Base-by-base conservation (phyloP, 92 coral and sea anemone genomes). In the Anthopleura xanthogrammica region DNA sequence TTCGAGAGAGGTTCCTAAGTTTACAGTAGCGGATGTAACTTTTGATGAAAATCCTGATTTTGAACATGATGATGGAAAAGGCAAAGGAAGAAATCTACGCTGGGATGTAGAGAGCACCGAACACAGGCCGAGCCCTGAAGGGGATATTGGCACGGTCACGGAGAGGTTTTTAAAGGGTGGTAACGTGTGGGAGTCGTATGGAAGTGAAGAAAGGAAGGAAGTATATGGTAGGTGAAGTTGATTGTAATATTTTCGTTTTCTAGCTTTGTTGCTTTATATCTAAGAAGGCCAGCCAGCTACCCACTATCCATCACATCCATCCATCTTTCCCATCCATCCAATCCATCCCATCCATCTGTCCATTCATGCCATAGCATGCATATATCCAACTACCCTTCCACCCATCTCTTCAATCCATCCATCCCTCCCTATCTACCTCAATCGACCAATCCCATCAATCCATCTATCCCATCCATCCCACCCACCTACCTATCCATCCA, bases 111-210 rank as follows among this genome's bases (percentile, higher is more conserved):
- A 84, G 5, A 57, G 82, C 40, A 43, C 60, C 12, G 87, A 77
- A 12, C 81, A 77, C 41, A 64, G 88, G 36, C 83, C 83, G 39
- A 85, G 93, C 2, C 98, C 95, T 12, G 95, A 89, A 41, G 98
- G 95, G 4, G 98, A 93, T 43, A 94, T 94, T 10, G 93, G 91
- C n/a, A 90, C 96, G 9, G 92, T 94, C 60, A 94, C 98, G 24
- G 98, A 89, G 75, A 90, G 98, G 60, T 93, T 93, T 72, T 79
- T 91, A 83, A 92, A 87, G 79, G 81, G 90, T 50, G 92, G 95
- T 13, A 90, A 86, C n/a, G 90, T 84, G 39, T 93, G 98, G 98
- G 98, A 91, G 52, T 72, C 66, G 36, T 75, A 84, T 23, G 78
- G 87, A 46, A 95, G 88, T 12, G 98, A 89, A 9, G 92, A 90